These are phyloP conservation scores for Prosopocoilus inquinatus DNA, from an alignment of 2,888 invertebrate genomes.

Conservation along the genomic window DNA sequence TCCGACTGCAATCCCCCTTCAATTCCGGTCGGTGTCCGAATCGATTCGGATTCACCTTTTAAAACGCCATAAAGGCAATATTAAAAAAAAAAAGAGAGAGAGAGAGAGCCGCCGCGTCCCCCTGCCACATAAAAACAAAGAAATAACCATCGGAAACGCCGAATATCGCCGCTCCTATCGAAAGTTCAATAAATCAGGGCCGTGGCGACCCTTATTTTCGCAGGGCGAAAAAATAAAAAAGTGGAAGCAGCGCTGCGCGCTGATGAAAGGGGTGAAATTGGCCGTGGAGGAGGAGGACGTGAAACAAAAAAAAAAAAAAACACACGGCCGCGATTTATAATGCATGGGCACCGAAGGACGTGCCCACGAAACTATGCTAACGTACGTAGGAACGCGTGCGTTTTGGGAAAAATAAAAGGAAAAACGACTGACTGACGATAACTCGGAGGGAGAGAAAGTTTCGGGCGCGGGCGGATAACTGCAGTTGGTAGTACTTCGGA, in stretches of 20 bases:
- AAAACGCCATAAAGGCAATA: background rate
- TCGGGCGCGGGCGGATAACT: too few relatives aligned
- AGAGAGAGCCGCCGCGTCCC: background rate
- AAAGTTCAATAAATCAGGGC: background rate
- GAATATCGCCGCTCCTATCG: slow-evolving; percentile 2
- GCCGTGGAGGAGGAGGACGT: background rate
- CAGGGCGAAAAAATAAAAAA: slow-evolving; percentile 6
- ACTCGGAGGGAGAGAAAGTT: too few relatives aligned
- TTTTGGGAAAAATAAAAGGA: too few relatives aligned
- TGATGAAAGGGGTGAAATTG: slow-evolving; percentile 16
- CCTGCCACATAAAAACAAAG: slow-evolving; percentile 1
- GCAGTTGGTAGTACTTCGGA: too few relatives aligned
- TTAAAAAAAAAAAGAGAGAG: background rate
- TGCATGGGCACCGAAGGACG: too few relatives aligned
- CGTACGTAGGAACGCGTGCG: too few relatives aligned
- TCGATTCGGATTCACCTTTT: too few relatives aligned
- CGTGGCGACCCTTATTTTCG: slow-evolving; percentile 1
- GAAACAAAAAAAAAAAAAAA: background rate
- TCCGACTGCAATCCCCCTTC: too few relatives aligned
- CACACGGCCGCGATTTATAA: too few relatives aligned
- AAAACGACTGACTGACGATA: too few relatives aligned
- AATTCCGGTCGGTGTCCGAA: too few relatives aligned
- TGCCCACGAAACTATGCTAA: too few relatives aligned
- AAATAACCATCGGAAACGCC: slow-evolving; percentile 2
- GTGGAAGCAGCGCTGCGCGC: background rate